Percentiles rank a stretch among this genome's conserved stretches.
phyloP scores from a whole-genome alignment of 2,888 invertebrate species.

The Suillia variegata region DNA sequence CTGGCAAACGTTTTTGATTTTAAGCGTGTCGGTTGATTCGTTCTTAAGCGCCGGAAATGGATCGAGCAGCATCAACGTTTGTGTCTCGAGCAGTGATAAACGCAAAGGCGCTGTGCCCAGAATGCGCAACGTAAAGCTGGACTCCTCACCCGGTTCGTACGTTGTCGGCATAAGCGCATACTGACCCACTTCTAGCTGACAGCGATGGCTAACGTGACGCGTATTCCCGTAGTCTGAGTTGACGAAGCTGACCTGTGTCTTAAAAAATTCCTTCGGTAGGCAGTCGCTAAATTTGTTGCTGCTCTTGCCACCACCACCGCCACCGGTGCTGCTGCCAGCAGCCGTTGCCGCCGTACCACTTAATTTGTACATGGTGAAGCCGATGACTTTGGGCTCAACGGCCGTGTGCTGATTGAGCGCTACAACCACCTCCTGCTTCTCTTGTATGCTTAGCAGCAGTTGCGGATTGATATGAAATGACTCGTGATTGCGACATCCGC shows the following conservation, averaged over 20 bases:
- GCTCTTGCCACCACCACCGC: slow-evolving; percentile 23
- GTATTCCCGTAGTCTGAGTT: slow-evolving; percentile 93
- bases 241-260: slow-evolving; percentile 82
- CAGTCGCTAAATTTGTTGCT: slow-evolving; percentile 73
- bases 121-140: slow-evolving; percentile 83
- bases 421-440: slow-evolving; percentile 82
- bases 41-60: slow-evolving; percentile 58
- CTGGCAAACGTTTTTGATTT: slow-evolving; percentile 64
- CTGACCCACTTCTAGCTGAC: slow-evolving; percentile 78
- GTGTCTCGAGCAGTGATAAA: slow-evolving; percentile 73
- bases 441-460: slow-evolving; percentile 77
- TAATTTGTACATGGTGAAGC: slow-evolving; percentile 79
- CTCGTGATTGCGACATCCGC: slow-evolving; percentile 88
- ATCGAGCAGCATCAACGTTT: slow-evolving; percentile 59
- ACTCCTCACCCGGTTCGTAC: slow-evolving; percentile 89
- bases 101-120: slow-evolving; percentile 78
- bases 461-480: slow-evolving; percentile 94
- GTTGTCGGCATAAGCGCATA: slow-evolving; percentile 89
- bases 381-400: slow-evolving; percentile 91
- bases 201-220: slow-evolving; percentile 82
- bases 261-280: slow-evolving; percentile 80
- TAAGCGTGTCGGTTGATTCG: slow-evolving; percentile 64
- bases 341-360: slow-evolving; percentile 29
- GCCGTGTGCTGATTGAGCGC: slow-evolving; percentile 89
- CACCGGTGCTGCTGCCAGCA: slow-evolving; percentile 57